These are phyloP conservation scores for Drosophila bipectinata DNA, from an alignment of 1,140 invertebrate genomes.

Conservation along the genomic window DNA sequence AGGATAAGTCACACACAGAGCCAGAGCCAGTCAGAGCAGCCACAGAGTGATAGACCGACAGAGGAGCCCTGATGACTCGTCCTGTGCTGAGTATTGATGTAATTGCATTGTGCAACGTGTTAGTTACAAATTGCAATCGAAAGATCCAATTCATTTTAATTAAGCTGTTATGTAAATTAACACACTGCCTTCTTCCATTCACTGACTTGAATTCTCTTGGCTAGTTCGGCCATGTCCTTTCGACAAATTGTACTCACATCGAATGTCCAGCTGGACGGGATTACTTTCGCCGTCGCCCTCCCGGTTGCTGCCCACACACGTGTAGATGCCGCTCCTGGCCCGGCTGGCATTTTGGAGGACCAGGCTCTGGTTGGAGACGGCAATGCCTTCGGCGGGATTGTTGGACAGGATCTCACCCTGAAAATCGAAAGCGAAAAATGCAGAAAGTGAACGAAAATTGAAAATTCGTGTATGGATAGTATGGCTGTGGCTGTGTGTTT, in stretches of 20 bases:
- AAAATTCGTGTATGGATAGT: constrained; percentile 14
- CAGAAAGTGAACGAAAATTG: constrained; percentile 27
- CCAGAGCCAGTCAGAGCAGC: not conserved
- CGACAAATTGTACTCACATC: constrained; percentile 88
- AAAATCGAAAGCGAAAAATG: not conserved
- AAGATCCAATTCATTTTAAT: constrained; percentile 50
- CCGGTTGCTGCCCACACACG: constrained; percentile 92
- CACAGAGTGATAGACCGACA: not conserved
- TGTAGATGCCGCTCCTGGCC: constrained; percentile 91
- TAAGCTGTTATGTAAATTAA: constrained; percentile 64
- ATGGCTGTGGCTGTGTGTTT: not conserved
- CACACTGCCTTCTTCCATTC: constrained; percentile 23
- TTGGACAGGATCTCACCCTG: constrained; percentile 89
- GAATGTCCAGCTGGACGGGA: constrained; percentile 91
- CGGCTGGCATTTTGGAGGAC: constrained; percentile 92
- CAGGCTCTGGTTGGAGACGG: constrained; percentile 94
- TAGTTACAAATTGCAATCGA: constrained; percentile 47
- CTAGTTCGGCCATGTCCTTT: not conserved
- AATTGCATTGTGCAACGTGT: constrained; percentile 52
- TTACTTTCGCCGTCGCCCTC: constrained; percentile 94
- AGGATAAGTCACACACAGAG: constrained; percentile 31
- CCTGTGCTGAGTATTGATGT: constrained; percentile 16
- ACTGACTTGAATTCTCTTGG: not conserved
- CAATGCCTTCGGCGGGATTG: constrained; percentile 90
- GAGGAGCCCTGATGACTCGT: not conserved